These are phyloP conservation scores for Plebejus melissa DNA, from an alignment of 2,888 invertebrate species.

Conservation along the genomic window DNA sequence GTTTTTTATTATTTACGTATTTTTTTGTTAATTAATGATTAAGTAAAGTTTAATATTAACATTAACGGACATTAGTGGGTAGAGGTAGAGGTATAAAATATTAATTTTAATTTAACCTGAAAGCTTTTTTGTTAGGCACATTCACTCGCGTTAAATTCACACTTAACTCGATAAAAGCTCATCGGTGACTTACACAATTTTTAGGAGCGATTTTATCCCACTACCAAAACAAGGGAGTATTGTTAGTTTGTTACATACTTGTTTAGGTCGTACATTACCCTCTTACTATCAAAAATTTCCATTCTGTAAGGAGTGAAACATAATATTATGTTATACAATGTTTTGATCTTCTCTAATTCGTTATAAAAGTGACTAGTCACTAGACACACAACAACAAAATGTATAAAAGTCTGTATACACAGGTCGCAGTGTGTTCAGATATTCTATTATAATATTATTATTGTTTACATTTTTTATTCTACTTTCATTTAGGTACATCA, in stretches of 20 bases:
- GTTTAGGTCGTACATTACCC: too few relatives aligned
- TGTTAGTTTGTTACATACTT: too few relatives aligned
- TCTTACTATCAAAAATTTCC: too few relatives aligned
- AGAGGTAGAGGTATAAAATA: too few relatives aligned
- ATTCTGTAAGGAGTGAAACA: too few relatives aligned
- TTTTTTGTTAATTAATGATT: too few relatives aligned
- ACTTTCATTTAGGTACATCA: too few relatives aligned
- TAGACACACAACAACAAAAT: background rate
- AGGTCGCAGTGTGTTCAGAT: too few relatives aligned
- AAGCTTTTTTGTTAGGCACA: background rate
- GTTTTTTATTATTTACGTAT: background rate
- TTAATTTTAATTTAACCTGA: background rate
- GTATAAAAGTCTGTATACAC: background rate
- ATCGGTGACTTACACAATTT: background rate
- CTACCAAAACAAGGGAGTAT: background rate
- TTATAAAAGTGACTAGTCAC: background rate
- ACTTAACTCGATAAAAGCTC: background rate
- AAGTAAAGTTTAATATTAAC: too few relatives aligned
- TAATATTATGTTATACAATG: background rate
- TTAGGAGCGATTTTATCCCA: background rate
- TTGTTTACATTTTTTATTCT: too few relatives aligned
- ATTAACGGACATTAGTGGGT: too few relatives aligned
- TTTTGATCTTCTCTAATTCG: background rate
- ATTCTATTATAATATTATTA: too few relatives aligned
- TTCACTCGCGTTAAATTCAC: slow-evolving; percentile 19